Base-by-base conservation (phyloP, 2,888 invertebrate genomes). In the Pogonocherus hispidulus region DNA sequence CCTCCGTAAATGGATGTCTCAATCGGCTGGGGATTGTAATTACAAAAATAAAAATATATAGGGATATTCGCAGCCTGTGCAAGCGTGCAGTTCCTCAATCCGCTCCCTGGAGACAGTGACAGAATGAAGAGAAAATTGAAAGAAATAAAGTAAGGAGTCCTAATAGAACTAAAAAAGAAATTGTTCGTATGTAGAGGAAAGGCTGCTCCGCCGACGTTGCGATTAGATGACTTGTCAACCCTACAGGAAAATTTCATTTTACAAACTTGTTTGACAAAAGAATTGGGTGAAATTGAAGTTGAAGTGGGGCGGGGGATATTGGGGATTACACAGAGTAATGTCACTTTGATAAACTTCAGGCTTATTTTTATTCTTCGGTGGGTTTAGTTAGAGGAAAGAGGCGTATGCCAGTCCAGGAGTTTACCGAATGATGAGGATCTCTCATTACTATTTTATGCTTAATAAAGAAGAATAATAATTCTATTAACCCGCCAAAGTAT, bases 151-250 rank as follows among this genome's bases (percentile, higher is more conserved):
- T 79, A 80, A 79, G 81, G 78, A 79, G 78, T 81, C 79, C 82
- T 83, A 82, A 83, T 84, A 82, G 82, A 81, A 82, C 80, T 65
- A 82, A 82, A 80, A 81, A 81, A 81, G 81, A 82, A 83, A 81
- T 81, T 82, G 80, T 81, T 81, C 79, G 81, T 81, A 81, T 80
- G 81, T 80, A 80, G 79, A 81, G 78, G 72, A 75, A 75, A 78
- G 75, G 70, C 73, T 63, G 73, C 70, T 65, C 72, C 74, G 70
- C 81, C 80, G 72, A 81, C 80, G 82, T 80, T 80, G 82, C 86
- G 87, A 87, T 87, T 87, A 87, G 87, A 87, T 86, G 87, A 87
- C 87, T 87, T 86, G 87, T 87, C 87, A 87, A 87, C 86, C 87
- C 82, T 86, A 85, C 84, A 84, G 83, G 86, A 86, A 87, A 88